phyloP scores from a whole-genome alignment of 2,113 vertebrate genomes.

The Pseudolaguvia tuberculata region DNA sequence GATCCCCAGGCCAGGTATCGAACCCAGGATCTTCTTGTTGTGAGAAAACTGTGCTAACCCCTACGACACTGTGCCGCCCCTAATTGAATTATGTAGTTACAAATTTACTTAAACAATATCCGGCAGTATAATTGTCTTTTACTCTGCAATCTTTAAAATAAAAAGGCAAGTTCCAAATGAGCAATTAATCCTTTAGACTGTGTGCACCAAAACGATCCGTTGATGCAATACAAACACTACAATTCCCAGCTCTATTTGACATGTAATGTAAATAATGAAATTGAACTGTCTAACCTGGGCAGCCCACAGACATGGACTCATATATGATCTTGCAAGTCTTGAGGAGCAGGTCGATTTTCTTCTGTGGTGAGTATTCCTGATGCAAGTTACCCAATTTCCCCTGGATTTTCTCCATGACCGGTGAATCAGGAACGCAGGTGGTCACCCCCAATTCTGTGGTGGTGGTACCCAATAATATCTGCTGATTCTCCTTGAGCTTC shows the following conservation, averaged over 20 bases:
- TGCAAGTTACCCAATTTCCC: conserved; percentile 80
- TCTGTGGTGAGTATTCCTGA: conserved; percentile 91
- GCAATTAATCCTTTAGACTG: too few relatives aligned
- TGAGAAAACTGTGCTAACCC: too few relatives aligned
- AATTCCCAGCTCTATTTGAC: neutral
- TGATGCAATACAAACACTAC: too few relatives aligned
- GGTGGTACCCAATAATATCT: conserved; percentile 81
- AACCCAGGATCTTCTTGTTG: too few relatives aligned
- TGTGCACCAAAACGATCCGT: too few relatives aligned
- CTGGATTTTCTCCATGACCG: conserved; percentile 87
- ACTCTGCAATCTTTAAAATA: too few relatives aligned
- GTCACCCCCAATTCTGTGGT: conserved; percentile 87
- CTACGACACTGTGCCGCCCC: too few relatives aligned
- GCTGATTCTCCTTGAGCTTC: conserved; percentile 84
- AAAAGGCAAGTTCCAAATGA: too few relatives aligned
- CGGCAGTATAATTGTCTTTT: too few relatives aligned
- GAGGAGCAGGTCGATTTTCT: conserved; percentile 86
- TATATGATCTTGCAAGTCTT: conserved; percentile 98
- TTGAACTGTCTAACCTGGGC: conserved; percentile 70
- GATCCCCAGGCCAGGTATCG: too few relatives aligned
- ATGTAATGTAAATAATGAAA: neutral
- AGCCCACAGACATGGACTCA: conserved; percentile 89
- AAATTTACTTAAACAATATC: too few relatives aligned
- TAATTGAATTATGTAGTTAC: too few relatives aligned
- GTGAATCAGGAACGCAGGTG: conserved; percentile 83